Percentiles rank a stretch among this genome's conserved stretches.
Evolutionary conservation across 2,113 vertebrate genomes (phyloP).

Genomic region (Numida meleagris): DNA sequence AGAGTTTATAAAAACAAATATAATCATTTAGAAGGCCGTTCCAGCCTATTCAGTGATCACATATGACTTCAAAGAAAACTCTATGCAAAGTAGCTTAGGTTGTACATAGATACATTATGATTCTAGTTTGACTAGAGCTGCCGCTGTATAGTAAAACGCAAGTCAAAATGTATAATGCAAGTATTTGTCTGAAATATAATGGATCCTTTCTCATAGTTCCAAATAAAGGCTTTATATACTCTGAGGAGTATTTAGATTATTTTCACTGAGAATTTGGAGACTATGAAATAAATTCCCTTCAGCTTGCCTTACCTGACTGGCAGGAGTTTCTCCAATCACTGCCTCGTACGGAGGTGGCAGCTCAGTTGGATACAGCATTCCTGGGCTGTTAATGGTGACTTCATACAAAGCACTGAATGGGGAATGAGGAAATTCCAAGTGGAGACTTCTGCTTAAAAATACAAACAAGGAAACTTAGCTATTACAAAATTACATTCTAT

Average conservation of each 20-base stretch:
- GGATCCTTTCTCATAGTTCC: background rate
- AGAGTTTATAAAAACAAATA: background rate
- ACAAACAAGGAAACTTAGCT: background rate
- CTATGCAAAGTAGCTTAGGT: background rate
- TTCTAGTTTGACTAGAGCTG: background rate
- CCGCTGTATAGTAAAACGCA: background rate
- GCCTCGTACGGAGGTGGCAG: conserved; percentile 95
- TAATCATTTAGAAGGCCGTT: background rate
- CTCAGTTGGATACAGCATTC: conserved; percentile 90
- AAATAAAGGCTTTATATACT: background rate
- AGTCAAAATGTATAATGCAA: background rate
- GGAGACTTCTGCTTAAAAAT: conserved; percentile 83
- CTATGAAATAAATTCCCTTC: background rate
- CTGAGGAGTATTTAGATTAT: background rate
- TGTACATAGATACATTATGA: background rate
- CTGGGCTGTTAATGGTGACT: conserved; percentile 92
- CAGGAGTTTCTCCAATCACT: conserved; percentile 85
- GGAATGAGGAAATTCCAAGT: conserved; percentile 89
- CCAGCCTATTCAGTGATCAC: background rate
- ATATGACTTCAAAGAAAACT: background rate
- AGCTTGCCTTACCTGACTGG: conserved; percentile 85
- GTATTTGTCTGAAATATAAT: background rate
- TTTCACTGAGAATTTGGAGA: background rate
- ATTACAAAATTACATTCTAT: background rate
- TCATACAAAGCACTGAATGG: conserved; percentile 91